Base-by-base conservation (phyloP, 2,888 invertebrate species). In the Timema podura region DNA sequence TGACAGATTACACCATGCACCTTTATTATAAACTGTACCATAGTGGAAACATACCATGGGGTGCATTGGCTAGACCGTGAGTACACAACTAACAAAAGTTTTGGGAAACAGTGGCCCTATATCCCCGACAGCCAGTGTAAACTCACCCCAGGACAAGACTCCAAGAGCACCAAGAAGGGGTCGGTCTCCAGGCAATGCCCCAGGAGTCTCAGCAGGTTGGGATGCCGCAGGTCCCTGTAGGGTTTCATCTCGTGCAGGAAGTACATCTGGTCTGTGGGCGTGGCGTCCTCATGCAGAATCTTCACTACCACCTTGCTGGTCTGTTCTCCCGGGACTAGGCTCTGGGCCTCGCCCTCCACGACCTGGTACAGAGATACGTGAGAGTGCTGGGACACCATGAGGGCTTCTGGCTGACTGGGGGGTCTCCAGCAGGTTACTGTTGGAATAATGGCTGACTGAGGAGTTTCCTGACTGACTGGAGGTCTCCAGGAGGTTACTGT, bases 151-250 rank as follows among this genome's bases (percentile, higher is more conserved):
- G 89, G 83, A 79, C 91, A 91, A 67, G 88, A 85, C 80, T 94
- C 93, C 77, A 93, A 88, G 65, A 94, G 83, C 68, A 93, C 80
- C 51, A 95, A 84, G 81, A 91, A 90, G 0, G 95, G 94, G 75
- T 91, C 89, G 13, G 90, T 89, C 77, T 91, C 90, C 67, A 93
- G 83, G 78, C 92, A 93, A 76, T 89, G 88, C 8, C 91, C 92
- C 48, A 91, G 79, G 68, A 93, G 83, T 45, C 85, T 83, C 68
- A 94, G 81, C 44, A 95, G 83, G 78, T 93, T 91, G 46, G 88
- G 87, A 80, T 94, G 93, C 6, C 84, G 83, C 64, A 88, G 79
- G 76, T 91, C 91, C 67, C 91, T 85, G 79, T 88, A 93, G 48
- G 91, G 85, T 66, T 85, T 84, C 13, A 89, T 89, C 79, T 95